phyloP scores from a whole-genome alignment of 2,888 invertebrate species.

The Watsonalla cultraria region DNA sequence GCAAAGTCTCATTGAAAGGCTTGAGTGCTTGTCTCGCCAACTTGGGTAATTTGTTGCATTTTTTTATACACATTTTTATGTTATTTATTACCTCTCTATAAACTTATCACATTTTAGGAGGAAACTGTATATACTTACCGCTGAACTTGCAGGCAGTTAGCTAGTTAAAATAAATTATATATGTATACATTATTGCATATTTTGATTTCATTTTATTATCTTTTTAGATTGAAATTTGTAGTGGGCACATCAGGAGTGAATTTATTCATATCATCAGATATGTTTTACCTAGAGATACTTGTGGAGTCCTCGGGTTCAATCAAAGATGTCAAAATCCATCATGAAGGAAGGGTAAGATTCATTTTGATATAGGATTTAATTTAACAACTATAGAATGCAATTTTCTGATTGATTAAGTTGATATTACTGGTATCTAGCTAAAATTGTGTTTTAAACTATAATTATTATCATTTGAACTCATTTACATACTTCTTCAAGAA shows the following conservation, averaged over 20 bases:
- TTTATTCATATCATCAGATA: slow-evolving; percentile 95
- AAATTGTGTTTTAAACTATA: too few species aligned
- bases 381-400: too few species aligned
- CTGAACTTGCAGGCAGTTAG: too few species aligned
- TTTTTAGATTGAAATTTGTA: slow-evolving; percentile 88
- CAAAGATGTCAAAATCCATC: slow-evolving; percentile 93
- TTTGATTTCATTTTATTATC: not conserved
- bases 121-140: too few species aligned
- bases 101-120: too few species aligned
- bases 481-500: too few species aligned
- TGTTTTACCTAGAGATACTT: slow-evolving; percentile 96
- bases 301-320: slow-evolving; percentile 90
- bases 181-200: not conserved
- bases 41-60: slow-evolving; percentile 79
- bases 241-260: slow-evolving; percentile 89
- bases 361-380: not conserved
- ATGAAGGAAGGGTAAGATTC: slow-evolving; percentile 86
- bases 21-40: slow-evolving; percentile 94
- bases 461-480: too few species aligned
- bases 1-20: slow-evolving; percentile 93
- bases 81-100: too few species aligned
- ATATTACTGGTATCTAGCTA: too few species aligned
- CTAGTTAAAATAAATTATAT: too few species aligned
- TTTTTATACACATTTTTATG: not conserved
- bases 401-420: too few species aligned